A percentile compares a stretch with the other conserved stretches of the same genome.
Conservation (phyloP, 1,140 invertebrate species). For the Thereuonema tuberculata region DNA sequence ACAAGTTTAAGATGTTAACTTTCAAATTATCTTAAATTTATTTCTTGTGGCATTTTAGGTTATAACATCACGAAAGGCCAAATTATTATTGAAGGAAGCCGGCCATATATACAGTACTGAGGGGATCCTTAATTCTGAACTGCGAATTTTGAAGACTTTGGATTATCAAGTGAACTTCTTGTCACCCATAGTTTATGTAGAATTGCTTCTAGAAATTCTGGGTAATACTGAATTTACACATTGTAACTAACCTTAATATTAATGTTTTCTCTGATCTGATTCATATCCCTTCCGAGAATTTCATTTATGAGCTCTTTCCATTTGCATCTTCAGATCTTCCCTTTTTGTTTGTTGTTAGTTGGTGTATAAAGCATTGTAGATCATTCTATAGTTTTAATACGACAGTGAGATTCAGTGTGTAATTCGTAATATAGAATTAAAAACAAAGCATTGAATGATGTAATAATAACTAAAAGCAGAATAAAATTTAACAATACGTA, state of each 20-base stretch:
- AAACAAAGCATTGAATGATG: too few species aligned
- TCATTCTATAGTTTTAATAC: too few species aligned
- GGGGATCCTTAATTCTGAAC: slow-evolving; percentile 29
- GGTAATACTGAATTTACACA: slow-evolving; percentile 16
- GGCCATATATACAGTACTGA: slow-evolving; percentile 23
- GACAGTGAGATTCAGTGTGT: too few species aligned
- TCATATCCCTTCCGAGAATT: neutral
- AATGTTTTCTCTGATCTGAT: neutral
- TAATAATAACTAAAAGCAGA: too few species aligned
- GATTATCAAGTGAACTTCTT: slow-evolving; percentile 21
- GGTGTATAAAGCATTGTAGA: too few species aligned
- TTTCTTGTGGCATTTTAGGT: neutral
- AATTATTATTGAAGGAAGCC: slow-evolving; percentile 17
- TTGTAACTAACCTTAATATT: neutral
- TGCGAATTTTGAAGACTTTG: slow-evolving; percentile 28
- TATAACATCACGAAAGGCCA: neutral
- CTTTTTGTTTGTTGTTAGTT: too few species aligned
- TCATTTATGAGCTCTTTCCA: neutral
- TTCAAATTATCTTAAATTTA: neutral
- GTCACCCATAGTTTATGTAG: slow-evolving; percentile 24
- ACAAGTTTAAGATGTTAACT: too few species aligned
- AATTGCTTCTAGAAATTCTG: slow-evolving; percentile 26
- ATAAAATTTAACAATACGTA: too few species aligned
- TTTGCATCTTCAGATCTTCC: too few species aligned
- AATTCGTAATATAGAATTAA: too few species aligned